Percentiles rank a stretch among this genome's conserved stretches.
Conservation (phyloP, 1,140 invertebrate genomes). For the Myzus persicae region DNA sequence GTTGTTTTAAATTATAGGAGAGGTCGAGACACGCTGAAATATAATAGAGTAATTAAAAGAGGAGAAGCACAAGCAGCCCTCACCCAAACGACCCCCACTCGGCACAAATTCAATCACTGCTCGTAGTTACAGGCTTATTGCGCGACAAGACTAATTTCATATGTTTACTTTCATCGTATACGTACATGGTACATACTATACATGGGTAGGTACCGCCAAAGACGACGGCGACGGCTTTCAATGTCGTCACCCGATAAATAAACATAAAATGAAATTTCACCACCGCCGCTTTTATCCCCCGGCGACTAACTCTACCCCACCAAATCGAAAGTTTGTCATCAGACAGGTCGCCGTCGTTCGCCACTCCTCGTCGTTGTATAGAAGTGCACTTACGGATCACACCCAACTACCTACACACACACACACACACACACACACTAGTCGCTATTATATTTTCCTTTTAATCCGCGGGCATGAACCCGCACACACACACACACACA, state of each 20-base stretch:
- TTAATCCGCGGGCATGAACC: not conserved
- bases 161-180: conserved; percentile 8
- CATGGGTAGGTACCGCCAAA: not conserved
- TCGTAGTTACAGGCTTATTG: not conserved
- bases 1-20: not conserved
- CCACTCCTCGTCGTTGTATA: not conserved
- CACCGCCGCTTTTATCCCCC: not conserved
- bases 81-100: not conserved
- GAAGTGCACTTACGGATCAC: conserved; percentile 49
- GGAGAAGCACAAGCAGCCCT: not conserved
- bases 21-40: not conserved
- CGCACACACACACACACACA: not conserved
- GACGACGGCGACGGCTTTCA: not conserved
- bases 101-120: not conserved
- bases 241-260: conserved; percentile 19
- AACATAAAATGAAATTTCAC: conserved; percentile 24
- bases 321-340: conserved; percentile 30
- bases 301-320: not conserved
- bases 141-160: not conserved
- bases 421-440: not conserved
- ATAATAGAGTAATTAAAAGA: not conserved
- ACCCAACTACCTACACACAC: not conserved
- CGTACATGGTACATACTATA: too few species aligned
- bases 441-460: conserved; percentile 39
- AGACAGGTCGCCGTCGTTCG: not conserved